Evolutionary conservation across 2,888 invertebrate genomes (phyloP).

Genomic region (Drosophila quasianomalipes): DNA sequence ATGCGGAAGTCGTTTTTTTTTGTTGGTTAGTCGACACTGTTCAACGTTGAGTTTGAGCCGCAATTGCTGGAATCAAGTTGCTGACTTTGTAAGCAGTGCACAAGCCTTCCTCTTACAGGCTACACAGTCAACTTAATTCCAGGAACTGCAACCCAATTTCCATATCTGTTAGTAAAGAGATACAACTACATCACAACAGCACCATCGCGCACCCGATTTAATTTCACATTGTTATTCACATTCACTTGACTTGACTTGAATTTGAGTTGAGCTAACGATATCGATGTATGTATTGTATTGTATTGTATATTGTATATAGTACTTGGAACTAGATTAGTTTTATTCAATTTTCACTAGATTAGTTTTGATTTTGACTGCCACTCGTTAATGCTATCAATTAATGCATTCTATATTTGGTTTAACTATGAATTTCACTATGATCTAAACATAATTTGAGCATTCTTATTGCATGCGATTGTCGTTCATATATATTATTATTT

Average conservation of each 20-base stretch:
- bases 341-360: conserved; percentile 49
- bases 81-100: conserved; percentile 84
- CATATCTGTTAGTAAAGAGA: conserved; percentile 12
- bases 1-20: conserved; percentile 14
- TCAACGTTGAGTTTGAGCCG: conserved; percentile 69
- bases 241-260: conserved; percentile 7
- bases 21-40: conserved; percentile 35
- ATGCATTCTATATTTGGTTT: conserved; percentile 45
- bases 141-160: conserved; percentile 84
- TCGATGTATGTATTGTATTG: conserved; percentile 39
- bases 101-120: conserved; percentile 83
- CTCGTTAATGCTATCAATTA: conserved; percentile 32
- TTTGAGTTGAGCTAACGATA: conserved; percentile 28
- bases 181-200: conserved; percentile 22
- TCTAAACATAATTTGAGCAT: conserved; percentile 65
- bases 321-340: conserved; percentile 53
- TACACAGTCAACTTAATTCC: conserved; percentile 86
- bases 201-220: conserved; percentile 20
- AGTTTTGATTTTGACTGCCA: conserved; percentile 71
- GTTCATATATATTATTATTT: conserved; percentile 56
- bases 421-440: conserved; percentile 50
- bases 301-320: conserved; percentile 10
- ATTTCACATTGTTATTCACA: conserved; percentile 33
- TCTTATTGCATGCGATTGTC: conserved; percentile 72
- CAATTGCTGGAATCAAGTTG: conserved; percentile 86